Conservation (phyloP, 2,797 vertebrate species). For the Hozukius guyotensis region DNA sequence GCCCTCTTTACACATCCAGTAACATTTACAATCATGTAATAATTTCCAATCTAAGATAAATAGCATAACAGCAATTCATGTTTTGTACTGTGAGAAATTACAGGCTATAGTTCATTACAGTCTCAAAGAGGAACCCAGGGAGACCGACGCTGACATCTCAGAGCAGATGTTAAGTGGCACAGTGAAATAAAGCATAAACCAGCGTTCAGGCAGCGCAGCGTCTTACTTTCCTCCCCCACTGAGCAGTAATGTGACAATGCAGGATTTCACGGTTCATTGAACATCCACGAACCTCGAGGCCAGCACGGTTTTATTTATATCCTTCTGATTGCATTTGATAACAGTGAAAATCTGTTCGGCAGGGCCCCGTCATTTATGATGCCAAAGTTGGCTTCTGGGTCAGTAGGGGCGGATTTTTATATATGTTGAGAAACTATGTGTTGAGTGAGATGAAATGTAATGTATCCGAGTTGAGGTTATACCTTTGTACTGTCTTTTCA, state of each 20-base stretch:
- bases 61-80: too few species aligned
- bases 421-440: background rate
- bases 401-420: background rate
- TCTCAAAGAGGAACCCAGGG: background rate
- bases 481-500: background rate
- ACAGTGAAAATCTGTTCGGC: constrained; percentile 15
- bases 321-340: constrained; percentile 53
- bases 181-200: constrained; percentile 42
- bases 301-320: constrained; percentile 74
- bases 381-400: background rate
- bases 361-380: background rate
- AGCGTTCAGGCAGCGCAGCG: constrained; percentile 18
- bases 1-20: background rate
- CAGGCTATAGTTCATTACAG: background rate
- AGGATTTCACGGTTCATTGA: constrained; percentile 70
- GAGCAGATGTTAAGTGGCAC: constrained; percentile 46
- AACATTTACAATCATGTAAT: background rate
- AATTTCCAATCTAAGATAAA: background rate
- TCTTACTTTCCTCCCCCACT: constrained; percentile 58
- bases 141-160: background rate
- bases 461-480: background rate
- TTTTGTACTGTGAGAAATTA: background rate
- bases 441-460: background rate
- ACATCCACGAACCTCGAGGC: constrained; percentile 62
- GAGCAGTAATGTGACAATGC: constrained; percentile 71